phyloP scores from a whole-genome alignment of 2,797 vertebrate species.

The Percopsis omiscomaycus region DNA sequence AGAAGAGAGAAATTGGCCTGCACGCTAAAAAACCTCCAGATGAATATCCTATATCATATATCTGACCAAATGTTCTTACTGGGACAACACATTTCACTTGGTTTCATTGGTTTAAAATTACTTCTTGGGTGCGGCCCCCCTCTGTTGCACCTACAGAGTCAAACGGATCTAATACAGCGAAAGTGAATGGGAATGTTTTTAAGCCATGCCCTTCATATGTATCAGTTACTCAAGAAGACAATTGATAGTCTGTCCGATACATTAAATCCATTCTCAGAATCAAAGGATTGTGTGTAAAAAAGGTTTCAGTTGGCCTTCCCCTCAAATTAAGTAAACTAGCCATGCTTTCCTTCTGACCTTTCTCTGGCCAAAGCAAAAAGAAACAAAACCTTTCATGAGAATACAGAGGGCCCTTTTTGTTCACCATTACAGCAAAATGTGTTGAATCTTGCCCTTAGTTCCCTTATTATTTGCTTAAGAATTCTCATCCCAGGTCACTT shows the following conservation, averaged over 20 bases:
- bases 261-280: conserved; percentile 38
- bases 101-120: conserved; percentile 3
- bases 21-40: conserved; percentile 43
- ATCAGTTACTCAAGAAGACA: conserved; percentile 64
- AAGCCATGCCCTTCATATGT: conserved; percentile 39
- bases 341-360: conserved; percentile 10
- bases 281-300: conserved; percentile 40
- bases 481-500: too few species aligned
- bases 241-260: conserved; percentile 60
- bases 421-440: too few species aligned
- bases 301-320: conserved; percentile 46
- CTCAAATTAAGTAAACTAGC: conserved; percentile 42
- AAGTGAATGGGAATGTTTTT: conserved; percentile 30
- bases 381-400: conserved; percentile 5
- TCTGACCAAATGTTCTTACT: conserved; percentile 4
- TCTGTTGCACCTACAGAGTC: conserved; percentile 21
- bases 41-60: conserved; percentile 2
- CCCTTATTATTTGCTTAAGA: too few species aligned
- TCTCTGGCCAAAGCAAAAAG: conserved; percentile 29
- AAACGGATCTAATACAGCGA: neutral
- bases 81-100: neutral
- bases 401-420: conserved; percentile 60
- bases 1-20: conserved; percentile 30
- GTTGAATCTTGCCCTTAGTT: too few species aligned
- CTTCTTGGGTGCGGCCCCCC: conserved; percentile 23